Conservation (phyloP, 2,113 vertebrate genomes). For the Rissa tridactyla region DNA sequence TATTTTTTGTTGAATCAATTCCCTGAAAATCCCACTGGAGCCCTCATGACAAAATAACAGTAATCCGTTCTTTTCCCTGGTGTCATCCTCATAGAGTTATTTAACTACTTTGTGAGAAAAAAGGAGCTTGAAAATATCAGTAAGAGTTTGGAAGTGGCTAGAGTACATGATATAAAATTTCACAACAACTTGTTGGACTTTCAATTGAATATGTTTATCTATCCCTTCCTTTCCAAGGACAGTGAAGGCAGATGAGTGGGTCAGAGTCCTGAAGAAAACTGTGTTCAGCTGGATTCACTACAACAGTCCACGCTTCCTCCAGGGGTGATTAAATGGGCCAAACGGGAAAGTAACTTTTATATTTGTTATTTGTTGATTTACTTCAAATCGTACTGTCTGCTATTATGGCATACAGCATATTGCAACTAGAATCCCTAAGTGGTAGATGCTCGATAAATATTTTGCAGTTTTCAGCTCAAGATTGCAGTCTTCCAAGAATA, state of each 20-base stretch:
- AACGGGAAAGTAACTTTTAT: neutral
- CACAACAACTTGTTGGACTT: neutral
- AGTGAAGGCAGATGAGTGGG: neutral
- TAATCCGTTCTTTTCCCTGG: neutral
- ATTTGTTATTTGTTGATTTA: neutral
- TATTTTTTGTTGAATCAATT: neutral
- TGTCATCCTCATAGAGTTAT: neutral
- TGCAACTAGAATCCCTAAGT: neutral
- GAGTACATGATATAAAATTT: neutral
- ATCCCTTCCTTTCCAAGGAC: neutral
- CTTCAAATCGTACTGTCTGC: neutral
- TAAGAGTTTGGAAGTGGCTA: neutral
- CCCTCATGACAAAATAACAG: neutral
- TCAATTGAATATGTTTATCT: neutral
- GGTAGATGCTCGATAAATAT: neutral
- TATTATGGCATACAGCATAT: neutral
- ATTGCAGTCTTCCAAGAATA: neutral
- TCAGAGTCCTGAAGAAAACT: neutral
- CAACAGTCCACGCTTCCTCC: neutral
- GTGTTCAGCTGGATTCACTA: neutral
- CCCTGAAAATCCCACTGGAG: neutral
- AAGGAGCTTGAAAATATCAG: neutral
- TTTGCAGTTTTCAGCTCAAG: neutral
- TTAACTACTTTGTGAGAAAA: neutral
- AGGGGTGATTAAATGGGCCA: neutral